Base-by-base conservation (phyloP, 2,888 invertebrate species). In the Chrysomela aeneicollis region DNA sequence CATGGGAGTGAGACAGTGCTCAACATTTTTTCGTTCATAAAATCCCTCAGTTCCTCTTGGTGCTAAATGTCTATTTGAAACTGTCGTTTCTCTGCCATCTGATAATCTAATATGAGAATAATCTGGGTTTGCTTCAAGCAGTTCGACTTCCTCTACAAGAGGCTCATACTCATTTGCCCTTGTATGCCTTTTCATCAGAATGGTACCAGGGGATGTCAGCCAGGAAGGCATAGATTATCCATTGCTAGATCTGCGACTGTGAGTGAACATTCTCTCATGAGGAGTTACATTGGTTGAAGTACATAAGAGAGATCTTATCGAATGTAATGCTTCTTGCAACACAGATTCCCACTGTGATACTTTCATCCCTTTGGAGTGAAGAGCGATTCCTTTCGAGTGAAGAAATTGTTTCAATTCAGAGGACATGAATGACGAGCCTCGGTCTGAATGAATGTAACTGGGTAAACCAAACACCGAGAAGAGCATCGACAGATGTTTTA, bases 81-180 rank as follows among this genome's bases (percentile, higher is more conserved):
- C 66, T 17, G 66, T 63, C 19, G 60, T 61, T 55, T 73, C 69
- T 21, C 59, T 52, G 1, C 70, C 70, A 59, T 63, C 66, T 42
- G 1, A 62, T 61, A 32, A 61, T 64, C 66, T 46, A 0, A 66
- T 55, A 22, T 54, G 35, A 0, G 73, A 62, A 37, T 69, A 73
- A 8, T 68, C 54, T 9, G 70, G 69, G 47, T 73, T 71, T 3
- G 60, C n/a, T n/a, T n/a, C n/a, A n/a, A n/a, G n/a, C n/a, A n/a
- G n/a, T n/a, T n/a, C n/a, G n/a, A n/a, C n/a, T 72, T 72, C 67
- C 26, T 72, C 71, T 6, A 73, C 69, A 8, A 63, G 18, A 10
- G 66, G 66, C 1, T 71, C 64, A 61, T 71, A 71, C 59, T 71
- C 71, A 21, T 17, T 47, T n/a, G 37, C 26, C n/a, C 64, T 22